A percentile compares a stretch with the other conserved stretches of the same genome.
Evolutionary conservation across 2,113 vertebrate species (phyloP).

Genomic region (Psilopsiagon aurifrons): DNA sequence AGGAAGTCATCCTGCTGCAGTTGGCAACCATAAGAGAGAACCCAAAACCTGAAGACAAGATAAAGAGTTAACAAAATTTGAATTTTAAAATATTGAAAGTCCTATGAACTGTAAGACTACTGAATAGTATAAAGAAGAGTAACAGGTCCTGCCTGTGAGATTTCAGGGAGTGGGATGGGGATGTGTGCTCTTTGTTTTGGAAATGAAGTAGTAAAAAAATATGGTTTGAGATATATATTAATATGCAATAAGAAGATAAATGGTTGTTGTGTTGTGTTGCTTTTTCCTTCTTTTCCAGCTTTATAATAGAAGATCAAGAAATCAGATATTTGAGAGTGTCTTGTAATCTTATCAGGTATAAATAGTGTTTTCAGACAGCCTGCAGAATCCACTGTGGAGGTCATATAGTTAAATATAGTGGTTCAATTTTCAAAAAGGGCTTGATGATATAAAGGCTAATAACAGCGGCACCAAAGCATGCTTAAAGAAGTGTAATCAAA

Average conservation of each 20-base stretch:
- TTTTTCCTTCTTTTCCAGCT: not conserved
- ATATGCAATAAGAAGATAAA: not conserved
- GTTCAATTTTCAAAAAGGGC: conserved; percentile 18
- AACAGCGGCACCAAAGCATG: conserved; percentile 6
- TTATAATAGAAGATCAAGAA: not conserved
- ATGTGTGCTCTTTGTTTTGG: not conserved
- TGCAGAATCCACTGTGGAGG: not conserved
- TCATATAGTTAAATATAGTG: conserved; percentile 28
- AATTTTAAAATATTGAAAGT: not conserved
- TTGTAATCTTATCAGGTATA: not conserved
- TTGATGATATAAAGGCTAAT: conserved; percentile 23
- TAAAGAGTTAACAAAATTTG: not conserved
- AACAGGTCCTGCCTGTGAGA: not conserved
- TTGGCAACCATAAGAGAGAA: not conserved
- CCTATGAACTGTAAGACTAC: not conserved
- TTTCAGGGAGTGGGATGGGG: not conserved
- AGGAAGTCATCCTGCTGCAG: not conserved
- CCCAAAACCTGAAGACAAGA: not conserved
- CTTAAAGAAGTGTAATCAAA: conserved; percentile 13
- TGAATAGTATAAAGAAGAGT: not conserved
- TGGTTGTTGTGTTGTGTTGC: not conserved
- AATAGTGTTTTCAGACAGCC: not conserved
- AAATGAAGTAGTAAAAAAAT: not conserved
- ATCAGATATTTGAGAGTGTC: not conserved
- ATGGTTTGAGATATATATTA: not conserved